phyloP scores from a whole-genome alignment of 1,140 invertebrate genomes.

The Steinernema feltiae region DNA sequence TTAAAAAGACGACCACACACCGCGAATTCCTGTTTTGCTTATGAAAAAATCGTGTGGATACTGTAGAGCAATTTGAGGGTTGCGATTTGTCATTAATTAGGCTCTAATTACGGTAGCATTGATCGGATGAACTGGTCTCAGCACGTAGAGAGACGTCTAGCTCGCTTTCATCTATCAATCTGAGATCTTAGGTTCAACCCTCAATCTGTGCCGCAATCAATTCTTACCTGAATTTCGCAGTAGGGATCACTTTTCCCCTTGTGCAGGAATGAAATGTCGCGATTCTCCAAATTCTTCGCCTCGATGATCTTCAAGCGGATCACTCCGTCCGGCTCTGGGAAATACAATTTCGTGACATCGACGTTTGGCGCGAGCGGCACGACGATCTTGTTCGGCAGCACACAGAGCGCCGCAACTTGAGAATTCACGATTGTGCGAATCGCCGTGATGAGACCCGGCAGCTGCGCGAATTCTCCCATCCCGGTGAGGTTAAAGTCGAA shows the following conservation, averaged over 20 bases:
- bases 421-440: constrained; percentile 50
- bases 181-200: no score
- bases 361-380: constrained; percentile 53
- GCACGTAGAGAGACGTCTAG: no score
- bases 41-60: no score
- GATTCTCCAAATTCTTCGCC: constrained; percentile 54
- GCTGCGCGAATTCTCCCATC: constrained; percentile 57
- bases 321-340: constrained; percentile 57
- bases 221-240: constrained; percentile 50
- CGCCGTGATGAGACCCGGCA: constrained; percentile 53
- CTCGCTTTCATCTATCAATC: no score
- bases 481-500: constrained; percentile 54
- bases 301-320: constrained; percentile 55
- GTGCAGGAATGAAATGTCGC: constrained; percentile 47
- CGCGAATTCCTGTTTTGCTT: no score
- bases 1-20: no score
- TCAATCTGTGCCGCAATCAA: no score
- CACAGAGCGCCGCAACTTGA: constrained; percentile 51
- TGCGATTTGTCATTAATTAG: no score
- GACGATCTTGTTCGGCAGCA: constrained; percentile 55
- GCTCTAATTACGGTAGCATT: no score
- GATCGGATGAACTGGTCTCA: no score
- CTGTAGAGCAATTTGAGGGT: no score
- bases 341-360: constrained; percentile 52
- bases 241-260: constrained; percentile 57